Conservation (phyloP, 2,797 vertebrate species). For the Gouania willdenowi region DNA sequence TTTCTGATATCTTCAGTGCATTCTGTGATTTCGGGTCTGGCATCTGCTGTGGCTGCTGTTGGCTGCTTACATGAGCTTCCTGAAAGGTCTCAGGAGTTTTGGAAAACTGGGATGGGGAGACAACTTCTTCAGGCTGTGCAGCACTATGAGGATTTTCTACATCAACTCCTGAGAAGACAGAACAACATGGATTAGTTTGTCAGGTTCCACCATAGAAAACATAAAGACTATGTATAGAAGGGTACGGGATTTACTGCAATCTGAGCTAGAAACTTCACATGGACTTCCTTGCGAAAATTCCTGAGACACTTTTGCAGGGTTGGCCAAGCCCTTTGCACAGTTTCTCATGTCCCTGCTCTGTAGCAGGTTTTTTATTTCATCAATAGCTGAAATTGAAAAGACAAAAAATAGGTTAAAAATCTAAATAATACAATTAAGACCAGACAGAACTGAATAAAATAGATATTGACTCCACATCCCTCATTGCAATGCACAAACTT, state of each 20-base stretch:
- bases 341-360: not conserved
- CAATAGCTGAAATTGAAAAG: slow-evolving; percentile 26
- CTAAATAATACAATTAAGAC: not conserved
- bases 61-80: not conserved
- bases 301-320: not conserved
- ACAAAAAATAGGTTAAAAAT: not conserved
- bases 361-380: slow-evolving; percentile 11
- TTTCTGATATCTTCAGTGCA: not conserved
- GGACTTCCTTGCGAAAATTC: not conserved
- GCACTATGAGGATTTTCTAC: not conserved
- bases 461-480: no score
- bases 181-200: no score
- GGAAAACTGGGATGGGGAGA: not conserved
- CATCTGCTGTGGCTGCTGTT: not conserved
- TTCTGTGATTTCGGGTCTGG: not conserved
- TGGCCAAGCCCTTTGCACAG: not conserved
- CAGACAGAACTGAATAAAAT: no score
- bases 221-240: not conserved
- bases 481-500: no score
- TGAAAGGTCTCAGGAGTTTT: not conserved
- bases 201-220: not conserved
- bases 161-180: not conserved
- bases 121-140: no score
- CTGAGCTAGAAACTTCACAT: slow-evolving; percentile 13
- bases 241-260: slow-evolving; percentile 31